Evolutionary conservation across 64 coral and sea anemone species (phyloP).

Genomic region (Montipora foliosa): DNA sequence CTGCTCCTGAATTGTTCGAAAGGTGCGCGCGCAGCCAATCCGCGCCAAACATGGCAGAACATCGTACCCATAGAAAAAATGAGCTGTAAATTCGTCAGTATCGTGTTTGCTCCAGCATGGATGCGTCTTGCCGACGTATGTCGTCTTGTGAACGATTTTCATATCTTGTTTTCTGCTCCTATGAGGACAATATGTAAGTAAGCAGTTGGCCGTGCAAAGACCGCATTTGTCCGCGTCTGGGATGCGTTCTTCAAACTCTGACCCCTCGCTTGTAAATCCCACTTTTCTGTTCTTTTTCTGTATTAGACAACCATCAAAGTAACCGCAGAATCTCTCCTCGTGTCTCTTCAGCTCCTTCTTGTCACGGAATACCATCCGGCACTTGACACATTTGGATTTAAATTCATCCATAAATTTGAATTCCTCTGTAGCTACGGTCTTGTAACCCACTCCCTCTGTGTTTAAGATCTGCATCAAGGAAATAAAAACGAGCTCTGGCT

Average conservation of each 20-base stretch:
- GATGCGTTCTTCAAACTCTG: constrained; percentile 7
- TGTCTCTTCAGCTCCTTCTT: constrained; percentile 62
- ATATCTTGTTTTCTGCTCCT: constrained; percentile 70
- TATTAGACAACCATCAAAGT: constrained; percentile 80
- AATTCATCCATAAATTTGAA: constrained; percentile 74
- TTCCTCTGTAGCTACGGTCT: constrained; percentile 46
- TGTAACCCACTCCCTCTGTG: constrained; percentile 16
- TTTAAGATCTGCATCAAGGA: constrained; percentile 60
- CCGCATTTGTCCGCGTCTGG: constrained; percentile 46
- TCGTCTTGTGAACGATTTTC: constrained; percentile 70
- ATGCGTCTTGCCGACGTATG: constrained; percentile 90
- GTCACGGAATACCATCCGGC: constrained; percentile 66
- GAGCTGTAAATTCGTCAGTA: constrained; percentile 70
- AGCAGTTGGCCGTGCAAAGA: constrained; percentile 73
- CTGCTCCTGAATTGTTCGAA: constrained; percentile 79
- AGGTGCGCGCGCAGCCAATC: constrained; percentile 74
- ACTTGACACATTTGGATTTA: constrained; percentile 71
- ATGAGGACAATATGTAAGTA: constrained; percentile 75
- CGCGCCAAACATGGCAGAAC: constrained; percentile 78
- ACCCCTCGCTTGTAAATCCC: constrained; percentile 14
- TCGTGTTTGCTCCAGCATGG: constrained; percentile 79
- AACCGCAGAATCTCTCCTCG: constrained; percentile 82
- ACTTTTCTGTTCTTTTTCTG: constrained; percentile 30
- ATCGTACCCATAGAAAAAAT: constrained; percentile 90
- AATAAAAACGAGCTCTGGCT: constrained; percentile 48